These are phyloP conservation scores for Syngnathus acus DNA, from an alignment of 2,797 vertebrate species.

Conservation along the genomic window DNA sequence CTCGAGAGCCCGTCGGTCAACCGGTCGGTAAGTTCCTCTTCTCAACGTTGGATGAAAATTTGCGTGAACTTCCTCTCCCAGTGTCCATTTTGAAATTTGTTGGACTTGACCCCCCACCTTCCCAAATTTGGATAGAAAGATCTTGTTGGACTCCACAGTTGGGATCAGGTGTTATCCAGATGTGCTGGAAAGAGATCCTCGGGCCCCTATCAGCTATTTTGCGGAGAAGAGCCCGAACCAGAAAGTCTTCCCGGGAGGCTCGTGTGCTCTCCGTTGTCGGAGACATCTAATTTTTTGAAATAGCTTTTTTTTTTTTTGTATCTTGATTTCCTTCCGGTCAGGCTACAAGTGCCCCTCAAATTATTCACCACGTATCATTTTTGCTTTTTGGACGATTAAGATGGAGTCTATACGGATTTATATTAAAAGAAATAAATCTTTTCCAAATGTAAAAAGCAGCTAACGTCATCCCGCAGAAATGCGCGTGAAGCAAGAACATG, in stretches of 20 bases:
- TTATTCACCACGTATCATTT: not conserved
- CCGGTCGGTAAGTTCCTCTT: conserved; percentile 27
- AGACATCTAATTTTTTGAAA: not conserved
- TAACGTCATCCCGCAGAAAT: not conserved
- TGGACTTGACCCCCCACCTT: not conserved
- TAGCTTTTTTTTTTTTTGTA: not conserved
- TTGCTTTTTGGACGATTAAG: too few species aligned
- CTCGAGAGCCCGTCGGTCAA: not conserved
- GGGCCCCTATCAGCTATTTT: conserved; percentile 35
- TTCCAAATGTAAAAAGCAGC: not conserved
- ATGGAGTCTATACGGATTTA: too few species aligned
- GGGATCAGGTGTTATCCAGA: conserved; percentile 60
- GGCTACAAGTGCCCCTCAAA: too few species aligned
- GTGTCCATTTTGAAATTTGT: not conserved
- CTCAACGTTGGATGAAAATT: too few species aligned
- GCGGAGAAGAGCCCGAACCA: conserved; percentile 24
- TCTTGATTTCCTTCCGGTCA: too few species aligned
- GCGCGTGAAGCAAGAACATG: not conserved
- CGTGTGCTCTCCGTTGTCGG: conserved; percentile 2
- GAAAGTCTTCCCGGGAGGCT: conserved; percentile 17
- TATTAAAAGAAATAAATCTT: not conserved
- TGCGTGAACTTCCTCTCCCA: too few species aligned
- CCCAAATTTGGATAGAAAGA: conserved; percentile 15
- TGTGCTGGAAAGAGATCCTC: conserved; percentile 45
- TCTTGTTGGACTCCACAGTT: conserved; percentile 34